Evolutionary conservation across 1,140 invertebrate species (phyloP), one percentile per base, ranked within the genome.

Genomic region (Meloidogyne exigua): DNA sequence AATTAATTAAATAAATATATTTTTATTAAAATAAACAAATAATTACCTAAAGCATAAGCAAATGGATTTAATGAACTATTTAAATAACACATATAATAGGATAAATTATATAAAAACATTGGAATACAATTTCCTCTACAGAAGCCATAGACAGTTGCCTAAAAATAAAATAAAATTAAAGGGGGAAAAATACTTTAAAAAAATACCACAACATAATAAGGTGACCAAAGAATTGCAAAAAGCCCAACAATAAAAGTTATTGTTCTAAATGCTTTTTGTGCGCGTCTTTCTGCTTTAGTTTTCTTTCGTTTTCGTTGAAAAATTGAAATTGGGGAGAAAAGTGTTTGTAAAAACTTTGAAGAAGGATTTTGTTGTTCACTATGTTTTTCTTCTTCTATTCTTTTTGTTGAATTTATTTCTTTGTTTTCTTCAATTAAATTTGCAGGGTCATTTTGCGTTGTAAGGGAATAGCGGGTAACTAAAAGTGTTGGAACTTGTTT

Each of bases 51-150:
- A 2, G 96, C 96, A 86, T 99, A 99, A 88, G 95, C 98, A 88
- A 99, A 98, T 11, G 96, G 96, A 90, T 99, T 99, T 85, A 98
- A 93, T 0, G 95, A 95, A 87, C 94, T 96, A 88, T 99, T 99
- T 49, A 96, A 92, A 87, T 99, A 99, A 89, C 96, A 99, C 36
- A 99, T 90, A 89, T 98, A 99, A 88, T 99, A 99, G 0, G 94
- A 32, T 11, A 87, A 70, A 32, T 87, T 86, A 76, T 86, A 86
- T 4, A 86, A 63, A 23, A 86, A 63, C 15, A 79, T 68, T 21
- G 85, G 84, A 70, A 86, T 86, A 80, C 85, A 86, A 62, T 85
- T 81, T 49, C 83, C 85, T 71, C 83, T 83, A 71, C 85, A 87
- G 68, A 87, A 87, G 7, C 85, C 85, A 65, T 87, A 87, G 12